Evolutionary conservation across 1,140 invertebrate genomes (phyloP), one percentile per base, ranked within the genome.

Genomic region (Campodea augens): DNA sequence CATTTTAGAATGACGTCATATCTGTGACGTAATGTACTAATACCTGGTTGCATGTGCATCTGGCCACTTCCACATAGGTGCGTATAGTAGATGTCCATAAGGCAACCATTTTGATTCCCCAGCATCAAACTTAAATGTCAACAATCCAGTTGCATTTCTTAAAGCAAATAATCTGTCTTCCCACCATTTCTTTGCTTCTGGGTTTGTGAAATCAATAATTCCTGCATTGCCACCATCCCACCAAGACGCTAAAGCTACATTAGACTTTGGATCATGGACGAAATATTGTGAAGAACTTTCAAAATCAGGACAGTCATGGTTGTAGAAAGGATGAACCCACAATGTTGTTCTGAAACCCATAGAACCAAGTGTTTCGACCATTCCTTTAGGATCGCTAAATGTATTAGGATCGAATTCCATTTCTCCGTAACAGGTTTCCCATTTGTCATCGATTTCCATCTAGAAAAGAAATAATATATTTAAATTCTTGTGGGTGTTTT

Each of bases 61-160:
- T n/a, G n/a, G n/a, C n/a, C n/a, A n/a, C n/a, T n/a, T n/a, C n/a
- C n/a, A n/a, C n/a, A n/a, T n/a, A n/a, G n/a, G n/a, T n/a, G n/a
- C n/a, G n/a, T n/a, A n/a, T n/a, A n/a, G n/a, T n/a, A n/a, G n/a
- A n/a, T n/a, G n/a, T n/a, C n/a, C n/a, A 70, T 43, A 62, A 1
- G 48, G 49, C 1, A 23, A 32, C 2, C 40, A 64, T 10, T 51
- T 53, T 0, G 60, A 64, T 62, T 91, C 85, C 13, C 89, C 90
- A 10, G 86, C 90, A 60, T 95, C 91, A 56, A 93, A 92, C 59
- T 95, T 95, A 49, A 90, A 87, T 47, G 81, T 78, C 55, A 86
- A 80, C 24, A 96, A 78, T 1, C 74, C 77, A 46, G 71, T 71
- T 1, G 67, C 61, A 0, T 65, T 58, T 48, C 74, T 58, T 2